Evolutionary conservation across 2,113 vertebrate genomes (phyloP).

Genomic region (Bujurquina vittata): DNA sequence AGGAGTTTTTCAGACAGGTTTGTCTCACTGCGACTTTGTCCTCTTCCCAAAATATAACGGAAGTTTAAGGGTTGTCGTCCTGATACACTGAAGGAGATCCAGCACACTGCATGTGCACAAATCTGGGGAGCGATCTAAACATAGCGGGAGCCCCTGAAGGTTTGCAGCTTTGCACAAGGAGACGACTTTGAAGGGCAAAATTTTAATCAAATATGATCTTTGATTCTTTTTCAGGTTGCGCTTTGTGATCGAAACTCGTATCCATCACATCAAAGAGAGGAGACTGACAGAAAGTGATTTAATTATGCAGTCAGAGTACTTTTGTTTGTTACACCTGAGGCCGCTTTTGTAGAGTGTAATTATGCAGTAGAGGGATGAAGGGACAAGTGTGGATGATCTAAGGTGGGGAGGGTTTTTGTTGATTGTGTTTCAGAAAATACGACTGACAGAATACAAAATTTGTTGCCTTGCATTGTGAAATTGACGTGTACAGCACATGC

Average conservation of each 20-base stretch:
- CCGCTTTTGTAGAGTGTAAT: neutral
- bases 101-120: neutral
- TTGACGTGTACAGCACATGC: neutral
- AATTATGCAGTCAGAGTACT: neutral
- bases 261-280: neutral
- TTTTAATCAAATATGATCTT: neutral
- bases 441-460: neutral
- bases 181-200: no score
- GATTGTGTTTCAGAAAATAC: neutral
- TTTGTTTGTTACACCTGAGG: neutral
- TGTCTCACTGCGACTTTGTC: neutral
- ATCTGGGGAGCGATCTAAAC: neutral
- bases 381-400: no score
- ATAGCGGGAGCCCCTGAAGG: no score
- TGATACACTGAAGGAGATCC: neutral
- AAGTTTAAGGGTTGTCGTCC: neutral
- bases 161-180: no score
- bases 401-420: no score
- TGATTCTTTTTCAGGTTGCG: neutral
- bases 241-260: neutral
- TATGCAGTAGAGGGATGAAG: no score
- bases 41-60: neutral
- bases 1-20: neutral
- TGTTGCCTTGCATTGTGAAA: neutral
- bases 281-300: neutral